Evolutionary conservation across 2,797 vertebrate genomes (phyloP), one percentile per base, ranked within the genome.

Genomic region (Amazona ochrocephala): DNA sequence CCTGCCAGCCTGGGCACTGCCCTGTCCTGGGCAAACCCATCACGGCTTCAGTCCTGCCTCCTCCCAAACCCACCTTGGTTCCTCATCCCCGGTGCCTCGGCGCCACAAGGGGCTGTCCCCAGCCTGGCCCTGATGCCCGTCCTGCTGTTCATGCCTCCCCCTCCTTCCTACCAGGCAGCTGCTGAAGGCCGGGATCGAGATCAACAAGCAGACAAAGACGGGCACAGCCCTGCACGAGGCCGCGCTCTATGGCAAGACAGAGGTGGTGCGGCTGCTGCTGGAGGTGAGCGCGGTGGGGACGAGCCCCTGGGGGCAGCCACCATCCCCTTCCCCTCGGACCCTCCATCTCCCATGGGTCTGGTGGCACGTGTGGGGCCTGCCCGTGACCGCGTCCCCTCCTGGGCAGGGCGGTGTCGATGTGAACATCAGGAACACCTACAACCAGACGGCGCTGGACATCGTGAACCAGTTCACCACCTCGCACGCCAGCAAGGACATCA

Each of bases 391-490:
- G 1, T 85, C 30, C 32, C 50, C 11, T 54, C 21, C 60, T 0
- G 81, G 50, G 21, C 88, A 98, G 99, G 98, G 97, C 1, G 98
- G 97, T 0, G 97, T 98, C 2, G 99, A 98, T 0, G 98, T 99
- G 68, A 99, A 99, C 97, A 98, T 99, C 90, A 98, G 99, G 23
- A 99, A 99, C 97, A 99, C 99, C 6, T 99, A 99, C 95, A 99
- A 99, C 97, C 99, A 99, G 98, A 99, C 99, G 0, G 99, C 99
- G 0, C 97, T 99, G 98, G 99, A 99, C 97, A 99, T 99, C 0
- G 99, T 99, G 76, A 99, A 99, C 96, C 99, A 99, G 97, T 99
- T 99, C 98, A 99, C 99, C 95, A 99, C 99, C 8, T 99, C 98
- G 0, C 99, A 99, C 1, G 99, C 99, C 97, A 99, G 99, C 98